Conservation (phyloP, 2,797 vertebrate species). For the Triplophysa yarkandensis region DNA sequence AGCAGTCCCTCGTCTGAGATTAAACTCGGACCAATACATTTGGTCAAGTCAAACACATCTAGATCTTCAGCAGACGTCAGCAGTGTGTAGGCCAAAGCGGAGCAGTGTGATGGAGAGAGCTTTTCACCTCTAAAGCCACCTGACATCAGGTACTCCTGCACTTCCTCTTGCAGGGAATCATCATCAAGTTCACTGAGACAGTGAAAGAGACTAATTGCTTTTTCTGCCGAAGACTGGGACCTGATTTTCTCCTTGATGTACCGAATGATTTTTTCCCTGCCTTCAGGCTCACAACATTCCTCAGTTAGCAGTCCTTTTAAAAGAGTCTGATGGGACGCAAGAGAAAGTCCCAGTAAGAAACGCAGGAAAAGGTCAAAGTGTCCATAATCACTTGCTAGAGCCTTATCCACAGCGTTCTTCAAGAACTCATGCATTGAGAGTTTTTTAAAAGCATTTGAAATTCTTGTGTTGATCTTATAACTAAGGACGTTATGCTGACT, state of each 20-base stretch:
- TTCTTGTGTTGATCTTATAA: not conserved
- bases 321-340: conserved; percentile 24
- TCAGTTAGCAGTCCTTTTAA: conserved; percentile 14
- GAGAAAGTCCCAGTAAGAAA: conserved; percentile 39
- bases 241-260: conserved; percentile 42
- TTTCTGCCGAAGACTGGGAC: conserved; percentile 10
- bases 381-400: conserved; percentile 42
- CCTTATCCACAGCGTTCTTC: conserved; percentile 39
- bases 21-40: conserved; percentile 17
- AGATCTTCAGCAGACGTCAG: conserved; percentile 21
- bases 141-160: not conserved
- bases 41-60: conserved; percentile 35
- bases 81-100: conserved; percentile 33
- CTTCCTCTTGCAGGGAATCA: conserved; percentile 22
- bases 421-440: conserved; percentile 28
- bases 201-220: conserved; percentile 31
- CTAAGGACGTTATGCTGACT: conserved; percentile 18
- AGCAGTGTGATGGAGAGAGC: conserved; percentile 8
- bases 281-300: not conserved
- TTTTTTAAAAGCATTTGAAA: conserved; percentile 20
- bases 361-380: conserved; percentile 47
- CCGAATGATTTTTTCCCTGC: conserved; percentile 1
- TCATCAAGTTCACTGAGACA: conserved; percentile 25
- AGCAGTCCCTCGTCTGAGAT: conserved; percentile 39
- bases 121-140: not conserved